Evolutionary conservation across 2,888 invertebrate genomes (phyloP).

Genomic region (Ephialtes manifestator): DNA sequence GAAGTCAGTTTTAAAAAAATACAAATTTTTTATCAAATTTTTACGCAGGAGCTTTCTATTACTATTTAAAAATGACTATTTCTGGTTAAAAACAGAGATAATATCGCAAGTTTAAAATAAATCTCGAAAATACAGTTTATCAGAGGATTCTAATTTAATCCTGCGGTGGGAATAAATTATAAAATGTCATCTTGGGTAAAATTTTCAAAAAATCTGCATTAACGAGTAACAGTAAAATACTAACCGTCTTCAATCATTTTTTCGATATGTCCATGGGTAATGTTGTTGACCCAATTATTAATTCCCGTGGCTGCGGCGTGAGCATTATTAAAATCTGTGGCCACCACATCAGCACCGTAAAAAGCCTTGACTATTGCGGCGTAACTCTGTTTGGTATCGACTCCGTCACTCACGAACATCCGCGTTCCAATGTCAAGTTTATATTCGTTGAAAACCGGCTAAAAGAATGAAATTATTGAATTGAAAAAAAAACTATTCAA

Average conservation of each 20-base stretch:
- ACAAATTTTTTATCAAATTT: too few species aligned
- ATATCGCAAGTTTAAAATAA: too few species aligned
- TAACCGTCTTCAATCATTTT: conserved; percentile 89
- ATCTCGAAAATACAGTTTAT: too few species aligned
- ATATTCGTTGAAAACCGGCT: conserved; percentile 84
- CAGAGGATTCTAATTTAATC: too few species aligned
- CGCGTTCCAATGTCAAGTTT: conserved; percentile 89
- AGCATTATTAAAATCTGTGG: conserved; percentile 89
- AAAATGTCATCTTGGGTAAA: too few species aligned
- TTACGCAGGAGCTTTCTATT: too few species aligned
- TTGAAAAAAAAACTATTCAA: conserved; percentile 12
- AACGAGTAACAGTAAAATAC: conserved; percentile 33
- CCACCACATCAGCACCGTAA: conserved; percentile 90
- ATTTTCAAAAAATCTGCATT: not conserved
- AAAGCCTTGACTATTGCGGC: conserved; percentile 88
- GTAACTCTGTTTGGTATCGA: conserved; percentile 88
- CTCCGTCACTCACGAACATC: conserved; percentile 88
- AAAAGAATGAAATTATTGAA: conserved; percentile 21
- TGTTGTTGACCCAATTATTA: conserved; percentile 93
- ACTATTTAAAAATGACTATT: too few species aligned
- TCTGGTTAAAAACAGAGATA: too few species aligned
- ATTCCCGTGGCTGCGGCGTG: conserved; percentile 88
- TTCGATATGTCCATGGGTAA: conserved; percentile 92
- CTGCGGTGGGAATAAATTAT: too few species aligned
- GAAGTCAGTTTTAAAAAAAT: too few species aligned